These are phyloP conservation scores for Xanthorhoe spadicearia DNA, from an alignment of 2,888 invertebrate species.

Conservation along the genomic window DNA sequence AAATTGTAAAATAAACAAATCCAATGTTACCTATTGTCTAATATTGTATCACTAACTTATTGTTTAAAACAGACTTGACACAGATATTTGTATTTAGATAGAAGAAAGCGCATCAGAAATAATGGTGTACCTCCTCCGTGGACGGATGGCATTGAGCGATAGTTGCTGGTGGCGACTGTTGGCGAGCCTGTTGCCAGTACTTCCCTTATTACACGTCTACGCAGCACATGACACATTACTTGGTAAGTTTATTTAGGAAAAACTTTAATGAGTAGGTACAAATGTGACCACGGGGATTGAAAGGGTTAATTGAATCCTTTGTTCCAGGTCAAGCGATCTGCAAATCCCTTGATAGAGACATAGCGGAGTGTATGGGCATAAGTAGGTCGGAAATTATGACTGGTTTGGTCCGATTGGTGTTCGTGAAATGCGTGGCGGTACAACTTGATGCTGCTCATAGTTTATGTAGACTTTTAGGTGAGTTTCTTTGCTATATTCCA, in stretches of 20 bases:
- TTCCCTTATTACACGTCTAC: conserved; percentile 86
- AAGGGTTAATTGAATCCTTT: no score
- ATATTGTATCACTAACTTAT: no score
- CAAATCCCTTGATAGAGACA: conserved; percentile 87
- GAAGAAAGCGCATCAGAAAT: conserved; percentile 85
- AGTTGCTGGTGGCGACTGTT: conserved; percentile 86
- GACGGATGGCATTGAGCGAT: conserved; percentile 86
- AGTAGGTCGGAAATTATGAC: conserved; percentile 78
- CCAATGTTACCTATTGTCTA: no score
- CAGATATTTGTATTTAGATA: conserved; percentile 71
- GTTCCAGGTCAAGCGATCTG: conserved; percentile 85
- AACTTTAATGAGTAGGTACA: no score
- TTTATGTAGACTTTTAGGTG: conserved; percentile 67
- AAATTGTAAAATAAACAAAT: no score
- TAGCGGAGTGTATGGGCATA: conserved; percentile 84
- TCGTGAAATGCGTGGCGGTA: conserved; percentile 72
- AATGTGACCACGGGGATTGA: no score
- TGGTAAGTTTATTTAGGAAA: conserved; percentile 52
- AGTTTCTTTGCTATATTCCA: conserved; percentile 16
- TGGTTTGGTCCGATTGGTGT: conserved; percentile 72
- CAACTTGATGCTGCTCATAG: conserved; percentile 74
- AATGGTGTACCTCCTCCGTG: conserved; percentile 86
- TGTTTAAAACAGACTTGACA: no score
- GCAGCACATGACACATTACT: conserved; percentile 78
- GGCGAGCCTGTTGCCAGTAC: conserved; percentile 83